These are phyloP conservation scores for Alethe castanea DNA, from an alignment of 2,113 vertebrate species.

Conservation along the genomic window DNA sequence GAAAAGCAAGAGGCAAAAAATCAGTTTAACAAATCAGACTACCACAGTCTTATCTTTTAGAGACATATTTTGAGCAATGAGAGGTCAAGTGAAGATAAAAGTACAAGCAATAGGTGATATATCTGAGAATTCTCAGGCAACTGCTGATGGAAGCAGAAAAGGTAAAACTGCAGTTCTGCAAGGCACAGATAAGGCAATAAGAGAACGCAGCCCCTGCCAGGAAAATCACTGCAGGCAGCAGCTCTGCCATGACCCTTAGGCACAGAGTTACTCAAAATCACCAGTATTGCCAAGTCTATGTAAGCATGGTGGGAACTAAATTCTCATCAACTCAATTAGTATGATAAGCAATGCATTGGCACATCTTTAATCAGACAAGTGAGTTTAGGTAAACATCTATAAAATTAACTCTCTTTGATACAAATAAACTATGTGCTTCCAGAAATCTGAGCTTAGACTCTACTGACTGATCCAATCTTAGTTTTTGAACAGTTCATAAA, in stretches of 20 bases:
- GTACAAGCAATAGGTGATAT: background rate
- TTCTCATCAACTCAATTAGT: background rate
- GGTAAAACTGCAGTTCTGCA: background rate
- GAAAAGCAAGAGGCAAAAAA: slow-evolving; percentile 23
- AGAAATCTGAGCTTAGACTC: background rate
- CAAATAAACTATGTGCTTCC: background rate
- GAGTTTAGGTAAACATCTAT: background rate
- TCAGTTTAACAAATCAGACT: background rate
- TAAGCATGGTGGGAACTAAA: background rate
- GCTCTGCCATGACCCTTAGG: background rate
- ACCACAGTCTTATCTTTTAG: background rate
- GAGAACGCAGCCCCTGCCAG: background rate
- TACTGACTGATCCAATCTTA: background rate
- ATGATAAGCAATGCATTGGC: background rate
- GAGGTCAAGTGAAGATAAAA: slow-evolving; percentile 30
- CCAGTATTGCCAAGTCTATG: background rate
- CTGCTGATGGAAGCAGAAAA: slow-evolving; percentile 39
- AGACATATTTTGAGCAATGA: slow-evolving; percentile 14
- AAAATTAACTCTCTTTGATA: background rate
- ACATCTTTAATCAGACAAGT: background rate
- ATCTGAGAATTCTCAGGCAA: background rate
- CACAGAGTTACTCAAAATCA: background rate
- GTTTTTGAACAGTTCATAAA: background rate
- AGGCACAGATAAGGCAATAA: background rate
- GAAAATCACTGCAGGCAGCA: background rate